phyloP scores from a whole-genome alignment of 1,140 invertebrate genomes.

The Drosophila ficusphila region DNA sequence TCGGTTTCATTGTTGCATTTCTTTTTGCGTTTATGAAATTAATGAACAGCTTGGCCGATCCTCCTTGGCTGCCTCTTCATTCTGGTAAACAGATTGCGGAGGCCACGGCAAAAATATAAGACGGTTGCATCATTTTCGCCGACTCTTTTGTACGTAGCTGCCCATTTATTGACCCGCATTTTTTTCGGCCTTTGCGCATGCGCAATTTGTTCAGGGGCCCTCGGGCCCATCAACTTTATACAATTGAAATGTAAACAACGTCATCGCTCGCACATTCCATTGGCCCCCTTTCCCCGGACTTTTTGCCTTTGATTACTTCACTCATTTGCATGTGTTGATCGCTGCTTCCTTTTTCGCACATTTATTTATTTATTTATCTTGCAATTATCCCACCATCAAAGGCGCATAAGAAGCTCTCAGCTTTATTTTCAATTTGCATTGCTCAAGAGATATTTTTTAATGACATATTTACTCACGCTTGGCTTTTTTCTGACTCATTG shows the following conservation, averaged over 20 bases:
- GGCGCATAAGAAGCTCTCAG: constrained; percentile 44
- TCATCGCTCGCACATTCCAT: constrained; percentile 35
- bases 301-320: constrained; percentile 16
- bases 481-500: constrained; percentile 36
- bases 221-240: constrained; percentile 64
- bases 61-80: constrained; percentile 31
- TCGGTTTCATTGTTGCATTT: constrained; percentile 82
- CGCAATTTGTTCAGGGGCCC: constrained; percentile 57
- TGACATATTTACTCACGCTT: constrained; percentile 53
- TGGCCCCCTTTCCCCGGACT: not conserved
- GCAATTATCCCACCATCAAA: constrained; percentile 54
- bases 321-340: constrained; percentile 45
- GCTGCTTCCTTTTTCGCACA: constrained; percentile 38
- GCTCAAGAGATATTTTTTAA: constrained; percentile 51
- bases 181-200: constrained; percentile 50
- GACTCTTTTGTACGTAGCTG: constrained; percentile 27
- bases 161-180: constrained; percentile 77
- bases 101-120: constrained; percentile 23
- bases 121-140: constrained; percentile 65
- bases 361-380: constrained; percentile 58
- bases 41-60: constrained; percentile 67
- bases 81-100: constrained; percentile 32
- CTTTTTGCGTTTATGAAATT: constrained; percentile 81
- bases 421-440: constrained; percentile 25
- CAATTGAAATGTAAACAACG: constrained; percentile 78